Conservation (phyloP, 2,113 vertebrate species). For the Cynoglossus semilaevis region DNA sequence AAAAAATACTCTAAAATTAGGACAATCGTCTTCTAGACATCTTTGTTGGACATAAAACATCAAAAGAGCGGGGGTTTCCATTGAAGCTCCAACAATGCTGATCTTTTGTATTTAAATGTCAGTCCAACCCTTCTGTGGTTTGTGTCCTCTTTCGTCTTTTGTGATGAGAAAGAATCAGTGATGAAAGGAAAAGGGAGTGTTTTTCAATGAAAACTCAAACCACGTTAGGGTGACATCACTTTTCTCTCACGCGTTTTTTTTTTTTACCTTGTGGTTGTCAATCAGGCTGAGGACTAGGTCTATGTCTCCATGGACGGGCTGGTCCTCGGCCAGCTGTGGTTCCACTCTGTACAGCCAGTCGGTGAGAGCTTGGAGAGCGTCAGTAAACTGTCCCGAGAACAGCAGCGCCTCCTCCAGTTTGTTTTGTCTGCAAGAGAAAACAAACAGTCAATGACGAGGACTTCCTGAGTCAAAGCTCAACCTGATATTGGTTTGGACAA, state of each 20-base stretch:
- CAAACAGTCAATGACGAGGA: constrained; percentile 3
- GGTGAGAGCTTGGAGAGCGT: constrained; percentile 95
- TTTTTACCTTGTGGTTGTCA: constrained; percentile 94
- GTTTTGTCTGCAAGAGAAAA: constrained; percentile 83
- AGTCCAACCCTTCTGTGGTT: constrained; percentile 2
- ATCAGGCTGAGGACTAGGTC: constrained; percentile 97
- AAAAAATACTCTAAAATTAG: too few species aligned
- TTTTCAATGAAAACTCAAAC: constrained; percentile 8
- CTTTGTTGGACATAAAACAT: constrained; percentile 3
- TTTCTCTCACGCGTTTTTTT: neutral
- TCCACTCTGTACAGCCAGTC: constrained; percentile 98
- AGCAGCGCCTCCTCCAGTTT: constrained; percentile 95
- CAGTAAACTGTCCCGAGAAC: constrained; percentile 97
- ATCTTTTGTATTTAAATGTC: constrained; percentile 1
- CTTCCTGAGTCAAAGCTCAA: neutral
- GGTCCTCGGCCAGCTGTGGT: constrained; percentile 95
- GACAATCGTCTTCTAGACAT: neutral
- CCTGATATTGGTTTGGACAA: neutral
- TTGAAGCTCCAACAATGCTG: constrained; percentile 4
- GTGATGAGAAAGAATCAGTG: constrained; percentile 12
- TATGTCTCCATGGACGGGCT: constrained; percentile 95
- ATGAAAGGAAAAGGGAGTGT: constrained; percentile 14
- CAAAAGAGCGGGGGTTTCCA: neutral
- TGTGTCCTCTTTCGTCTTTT: constrained; percentile 19
- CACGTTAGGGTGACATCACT: too few species aligned